phyloP scores from a whole-genome alignment of 2,113 vertebrate species.

The Plectropomus leopardus region DNA sequence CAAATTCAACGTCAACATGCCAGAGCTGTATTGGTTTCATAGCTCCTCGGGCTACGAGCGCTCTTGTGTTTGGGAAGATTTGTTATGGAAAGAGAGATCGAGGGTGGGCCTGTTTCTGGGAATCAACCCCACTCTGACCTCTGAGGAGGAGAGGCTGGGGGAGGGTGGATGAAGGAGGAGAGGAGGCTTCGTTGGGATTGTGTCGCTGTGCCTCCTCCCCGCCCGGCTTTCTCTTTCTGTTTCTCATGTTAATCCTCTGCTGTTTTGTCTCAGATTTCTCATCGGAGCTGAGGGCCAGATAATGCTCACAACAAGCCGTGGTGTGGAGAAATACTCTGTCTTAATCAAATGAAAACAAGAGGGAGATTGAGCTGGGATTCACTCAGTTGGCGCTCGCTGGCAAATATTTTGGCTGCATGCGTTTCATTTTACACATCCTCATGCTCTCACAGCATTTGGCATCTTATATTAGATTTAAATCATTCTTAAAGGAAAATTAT shows the following conservation, averaged over 20 bases:
- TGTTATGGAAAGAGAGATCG: conserved; percentile 69
- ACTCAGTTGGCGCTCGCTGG: background rate
- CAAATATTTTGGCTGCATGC: conserved; percentile 42
- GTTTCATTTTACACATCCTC: conserved; percentile 20
- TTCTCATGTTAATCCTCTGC: conserved; percentile 55
- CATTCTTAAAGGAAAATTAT: background rate
- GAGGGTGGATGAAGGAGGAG: conserved; percentile 34
- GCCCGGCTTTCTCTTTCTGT: background rate
- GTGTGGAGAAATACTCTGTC: conserved; percentile 13
- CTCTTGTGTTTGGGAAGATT: conserved; percentile 54
- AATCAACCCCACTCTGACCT: conserved; percentile 74
- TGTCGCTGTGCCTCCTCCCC: conserved; percentile 10
- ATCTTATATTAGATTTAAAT: conserved; percentile 10
- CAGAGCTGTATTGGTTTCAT: background rate
- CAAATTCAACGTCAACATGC: background rate
- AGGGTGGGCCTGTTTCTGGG: conserved; percentile 73
- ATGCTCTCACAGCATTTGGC: background rate
- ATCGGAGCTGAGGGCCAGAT: conserved; percentile 10
- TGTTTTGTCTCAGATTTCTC: conserved; percentile 64
- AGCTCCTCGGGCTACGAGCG: background rate
- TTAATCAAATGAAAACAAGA: conserved; percentile 57
- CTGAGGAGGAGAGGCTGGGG: conserved; percentile 39
- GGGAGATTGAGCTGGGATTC: conserved; percentile 21
- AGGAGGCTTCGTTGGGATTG: conserved; percentile 47
- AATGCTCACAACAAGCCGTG: conserved; percentile 28